These are phyloP conservation scores for Drosophila rubida DNA, from an alignment of 2,888 invertebrate species.

Conservation along the genomic window DNA sequence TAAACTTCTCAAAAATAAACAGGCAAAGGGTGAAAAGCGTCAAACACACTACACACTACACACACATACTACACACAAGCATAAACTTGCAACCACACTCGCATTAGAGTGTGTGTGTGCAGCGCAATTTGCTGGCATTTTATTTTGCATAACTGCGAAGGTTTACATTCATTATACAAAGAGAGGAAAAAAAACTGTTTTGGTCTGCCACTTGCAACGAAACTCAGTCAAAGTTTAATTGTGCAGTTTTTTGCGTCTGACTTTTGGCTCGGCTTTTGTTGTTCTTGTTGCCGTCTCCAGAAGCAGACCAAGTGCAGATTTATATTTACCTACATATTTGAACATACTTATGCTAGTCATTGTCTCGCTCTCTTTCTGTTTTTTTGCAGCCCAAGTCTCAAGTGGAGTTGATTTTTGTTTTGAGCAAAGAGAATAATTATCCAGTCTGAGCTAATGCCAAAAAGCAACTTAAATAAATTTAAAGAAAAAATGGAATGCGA, in stretches of 20 bases:
- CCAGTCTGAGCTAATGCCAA: conserved; percentile 34
- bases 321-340: neutral
- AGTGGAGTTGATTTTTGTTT: conserved; percentile 59
- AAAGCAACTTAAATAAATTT: neutral
- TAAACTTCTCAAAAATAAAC: conserved; percentile 15
- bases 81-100: conserved; percentile 34
- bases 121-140: conserved; percentile 47
- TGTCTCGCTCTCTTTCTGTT: neutral
- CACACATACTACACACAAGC: conserved; percentile 2
- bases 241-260: conserved; percentile 52
- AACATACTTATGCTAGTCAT: conserved; percentile 20
- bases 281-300: too few species aligned
- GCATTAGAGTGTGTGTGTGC: conserved; percentile 13
- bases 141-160: conserved; percentile 53
- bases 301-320: too few species aligned
- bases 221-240: conserved; percentile 76
- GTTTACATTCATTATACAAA: conserved; percentile 54
- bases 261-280: conserved; percentile 48
- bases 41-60: conserved; percentile 3
- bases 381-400: conserved; percentile 49
- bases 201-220: conserved; percentile 63
- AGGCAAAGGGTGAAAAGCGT: conserved; percentile 6
- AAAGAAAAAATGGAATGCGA: neutral
- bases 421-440: conserved; percentile 40
- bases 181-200: conserved; percentile 39